These are phyloP conservation scores for Cydia splendana DNA, from an alignment of 1,140 invertebrate species.

Conservation along the genomic window DNA sequence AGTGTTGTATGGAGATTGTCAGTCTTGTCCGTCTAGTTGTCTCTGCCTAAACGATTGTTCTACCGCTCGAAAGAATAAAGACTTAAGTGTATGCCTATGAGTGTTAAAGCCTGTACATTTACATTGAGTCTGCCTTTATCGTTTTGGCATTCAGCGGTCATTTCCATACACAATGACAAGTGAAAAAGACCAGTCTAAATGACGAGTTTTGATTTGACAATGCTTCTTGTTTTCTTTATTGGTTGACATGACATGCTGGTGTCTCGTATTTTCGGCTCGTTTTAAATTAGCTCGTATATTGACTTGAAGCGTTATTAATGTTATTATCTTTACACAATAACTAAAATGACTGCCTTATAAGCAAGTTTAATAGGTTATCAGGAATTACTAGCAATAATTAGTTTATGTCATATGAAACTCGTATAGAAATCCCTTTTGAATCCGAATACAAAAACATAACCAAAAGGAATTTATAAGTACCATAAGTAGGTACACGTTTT, in stretches of 20 bases:
- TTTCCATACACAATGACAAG: constrained; percentile 22
- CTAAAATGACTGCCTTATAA: no score
- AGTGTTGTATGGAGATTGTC: no score
- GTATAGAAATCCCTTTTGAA: no score
- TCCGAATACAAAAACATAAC: no score
- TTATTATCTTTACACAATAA: no score
- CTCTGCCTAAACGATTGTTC: constrained; percentile 12
- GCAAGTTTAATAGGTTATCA: no score
- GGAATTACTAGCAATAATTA: no score
- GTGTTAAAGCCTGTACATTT: not conserved
- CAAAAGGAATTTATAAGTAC: no score
- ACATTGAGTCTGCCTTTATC: not conserved
- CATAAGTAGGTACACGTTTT: no score
- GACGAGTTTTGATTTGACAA: constrained; percentile 20
- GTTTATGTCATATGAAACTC: no score
- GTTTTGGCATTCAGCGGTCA: not conserved
- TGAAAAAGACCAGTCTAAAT: not conserved
- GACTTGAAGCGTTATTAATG: not conserved
- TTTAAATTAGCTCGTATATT: not conserved
- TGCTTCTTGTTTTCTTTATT: constrained; percentile 19
- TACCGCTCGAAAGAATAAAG: not conserved
- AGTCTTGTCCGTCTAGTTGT: no score
- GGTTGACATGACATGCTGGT: not conserved
- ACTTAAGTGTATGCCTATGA: not conserved
- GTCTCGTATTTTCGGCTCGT: not conserved